Evolutionary conservation across 2,888 invertebrate genomes (phyloP), one percentile per base, ranked within the genome.

Genomic region (Drymonia ruficornis): DNA sequence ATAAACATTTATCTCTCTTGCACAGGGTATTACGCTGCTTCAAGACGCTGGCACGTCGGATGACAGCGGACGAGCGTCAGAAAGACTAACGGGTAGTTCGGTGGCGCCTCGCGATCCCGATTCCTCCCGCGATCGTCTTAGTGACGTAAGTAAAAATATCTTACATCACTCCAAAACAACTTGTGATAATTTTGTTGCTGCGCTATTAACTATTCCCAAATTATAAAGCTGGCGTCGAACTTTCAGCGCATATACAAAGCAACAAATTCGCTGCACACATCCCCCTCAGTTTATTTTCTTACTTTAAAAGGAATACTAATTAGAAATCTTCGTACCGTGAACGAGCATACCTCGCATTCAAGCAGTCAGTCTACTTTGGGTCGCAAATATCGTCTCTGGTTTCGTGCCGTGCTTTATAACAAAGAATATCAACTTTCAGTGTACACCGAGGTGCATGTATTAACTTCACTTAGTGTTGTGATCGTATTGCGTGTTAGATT

Each of bases 11-110:
- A 47, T 77, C 75, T 78, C 76, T 75, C 84, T 83, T 83, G 93
- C 94, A 62, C 92, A 96, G 96, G 95, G 95, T 91, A 94, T 96
- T 89, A 94, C 95, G 87, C 93, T 95, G 90, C 94, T 94, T 86
- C 94, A 94, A 87, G 96, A 96, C 94, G 96, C 96, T 89, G 96
- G 96, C 83, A 96, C 96, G 84, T 96, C 96, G 87, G 96, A 96
- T 93, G 96, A 96, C 92, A 96, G 96, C 93, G 96, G 96, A 80
- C 94, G 96, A 89, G 96, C 96, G 78, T 96, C 96, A 76, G 96
- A 96, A 93, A 94, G 96, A 83, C 94, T 96, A 86, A 95, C 96
- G 87, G 95, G 96, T 90, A 95, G 96, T 90, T 95, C 95, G 63
- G 95, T 95, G 82, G 95, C 95, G 78, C 95, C 95, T 80, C 94